Base-by-base conservation (phyloP, 1,140 invertebrate genomes). In the Proales similis region DNA sequence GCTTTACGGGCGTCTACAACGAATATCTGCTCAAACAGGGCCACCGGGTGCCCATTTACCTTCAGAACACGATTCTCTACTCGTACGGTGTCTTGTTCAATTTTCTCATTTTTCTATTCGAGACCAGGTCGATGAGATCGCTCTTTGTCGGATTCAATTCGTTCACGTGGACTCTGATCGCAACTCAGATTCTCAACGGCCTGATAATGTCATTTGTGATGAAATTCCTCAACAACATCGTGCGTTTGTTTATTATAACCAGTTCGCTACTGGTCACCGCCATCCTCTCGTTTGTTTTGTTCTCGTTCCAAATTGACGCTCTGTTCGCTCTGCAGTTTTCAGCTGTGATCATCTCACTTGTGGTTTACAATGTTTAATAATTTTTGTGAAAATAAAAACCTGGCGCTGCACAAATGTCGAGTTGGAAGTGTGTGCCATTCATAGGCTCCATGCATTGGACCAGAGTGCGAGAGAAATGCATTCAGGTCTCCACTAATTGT, bases 151-250 rank as follows among this genome's bases (percentile, higher is more conserved):
- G 70, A 12, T 73, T 68, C 47, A 66, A 65, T 29, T n/a, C 69
- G 12, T 69, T 67, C 51, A 69, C 69, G 9, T 69, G 68, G 68
- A 26, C 70, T 6, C 67, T 71, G 14, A 65, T 73, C 17, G 24
- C 70, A 11, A 68, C 67, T 33, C 71, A 72, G 67, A 69, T 71
- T 63, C 43, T 67, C 30, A 71, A 68, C 63, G 73, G 73, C 11
- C 64, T 76, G 27, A 69, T 72, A 6, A 74, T 75, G 70, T 74
- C 73, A 1, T 49, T 70, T 27, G 67, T 76, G 2, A 72, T 76
- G 69, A 76, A 76, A 64, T 68, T 74, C 42, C 69, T 69, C 33
- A 75, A 67, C 48, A 76, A 75, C 65, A 70, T 76, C 9, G 71
- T 70, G 11, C 67, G 74, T 0, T 68, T 76, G 7, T 75, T 76